A percentile compares a stretch with the other conserved stretches of the same genome.
These are phyloP conservation scores for Xiphophorus birchmanni DNA, from an alignment of 2,797 vertebrate species.

Conservation along the genomic window DNA sequence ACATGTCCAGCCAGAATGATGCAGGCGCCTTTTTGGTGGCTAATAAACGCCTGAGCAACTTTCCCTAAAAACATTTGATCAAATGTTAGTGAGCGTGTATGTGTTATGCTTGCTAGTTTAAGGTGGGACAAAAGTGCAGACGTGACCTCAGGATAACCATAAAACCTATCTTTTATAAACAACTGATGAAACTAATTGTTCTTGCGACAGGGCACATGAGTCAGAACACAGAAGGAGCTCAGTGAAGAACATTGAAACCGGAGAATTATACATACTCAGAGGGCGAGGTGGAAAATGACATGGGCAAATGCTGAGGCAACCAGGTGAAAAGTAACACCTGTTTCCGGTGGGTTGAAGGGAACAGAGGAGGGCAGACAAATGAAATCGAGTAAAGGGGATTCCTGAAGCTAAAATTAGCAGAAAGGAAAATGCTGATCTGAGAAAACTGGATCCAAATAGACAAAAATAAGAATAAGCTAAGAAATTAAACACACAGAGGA, in stretches of 20 bases:
- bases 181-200: background rate
- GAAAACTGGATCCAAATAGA: background rate
- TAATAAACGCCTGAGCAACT: background rate
- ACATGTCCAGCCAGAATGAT: background rate
- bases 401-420: background rate
- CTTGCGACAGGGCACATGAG: background rate
- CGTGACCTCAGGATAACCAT: background rate
- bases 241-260: background rate
- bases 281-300: background rate
- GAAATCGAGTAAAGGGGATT: background rate
- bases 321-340: slow-evolving; percentile 1
- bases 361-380: background rate
- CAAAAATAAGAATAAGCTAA: background rate
- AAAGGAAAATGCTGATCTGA: background rate
- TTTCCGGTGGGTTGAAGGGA: background rate
- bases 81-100: background rate
- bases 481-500: background rate
- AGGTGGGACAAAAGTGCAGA: background rate
- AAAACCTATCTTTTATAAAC: background rate
- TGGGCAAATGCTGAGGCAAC: background rate
- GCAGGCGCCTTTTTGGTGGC: too few relatives aligned
- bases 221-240: background rate
- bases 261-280: background rate
- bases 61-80: background rate
- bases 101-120: background rate